Evolutionary conservation across 2,888 invertebrate species (phyloP).

Genomic region (Prosapia bicincta): DNA sequence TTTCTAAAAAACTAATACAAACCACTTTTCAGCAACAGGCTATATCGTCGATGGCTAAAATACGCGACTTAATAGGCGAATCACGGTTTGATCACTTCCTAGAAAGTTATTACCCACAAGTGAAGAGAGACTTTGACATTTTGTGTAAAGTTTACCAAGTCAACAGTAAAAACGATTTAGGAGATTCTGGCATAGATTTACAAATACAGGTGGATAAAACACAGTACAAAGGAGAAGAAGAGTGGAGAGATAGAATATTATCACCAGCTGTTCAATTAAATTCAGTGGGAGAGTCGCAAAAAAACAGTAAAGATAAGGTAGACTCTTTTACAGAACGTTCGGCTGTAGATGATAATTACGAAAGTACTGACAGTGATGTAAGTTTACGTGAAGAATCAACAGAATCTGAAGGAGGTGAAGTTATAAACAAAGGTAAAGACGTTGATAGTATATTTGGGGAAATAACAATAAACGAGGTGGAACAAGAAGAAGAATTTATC

Average conservation of each 20-base stretch:
- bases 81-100: constrained; percentile 59
- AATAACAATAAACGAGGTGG: constrained; percentile 7
- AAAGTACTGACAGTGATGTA: constrained; percentile 27
- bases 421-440: constrained; percentile 9
- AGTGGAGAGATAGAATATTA: constrained; percentile 30
- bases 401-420: constrained; percentile 2
- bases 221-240: constrained; percentile 26
- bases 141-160: constrained; percentile 58
- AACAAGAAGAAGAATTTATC: constrained; percentile 33
- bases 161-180: constrained; percentile 29
- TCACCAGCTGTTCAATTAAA: background rate
- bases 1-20: constrained; percentile 50
- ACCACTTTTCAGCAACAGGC: constrained; percentile 60
- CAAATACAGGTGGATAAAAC: constrained; percentile 30
- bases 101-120: constrained; percentile 47
- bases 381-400: constrained; percentile 22
- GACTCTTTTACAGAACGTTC: background rate
- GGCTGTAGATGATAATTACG: constrained; percentile 43
- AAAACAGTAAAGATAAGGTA: background rate
- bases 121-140: constrained; percentile 55
- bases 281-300: background rate
- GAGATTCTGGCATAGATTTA: constrained; percentile 42
- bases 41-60: constrained; percentile 63
- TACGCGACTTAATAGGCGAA: constrained; percentile 64
- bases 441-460: constrained; percentile 24